Conservation (phyloP, 2,797 vertebrate species). For the Enteromius trimaculatus region DNA sequence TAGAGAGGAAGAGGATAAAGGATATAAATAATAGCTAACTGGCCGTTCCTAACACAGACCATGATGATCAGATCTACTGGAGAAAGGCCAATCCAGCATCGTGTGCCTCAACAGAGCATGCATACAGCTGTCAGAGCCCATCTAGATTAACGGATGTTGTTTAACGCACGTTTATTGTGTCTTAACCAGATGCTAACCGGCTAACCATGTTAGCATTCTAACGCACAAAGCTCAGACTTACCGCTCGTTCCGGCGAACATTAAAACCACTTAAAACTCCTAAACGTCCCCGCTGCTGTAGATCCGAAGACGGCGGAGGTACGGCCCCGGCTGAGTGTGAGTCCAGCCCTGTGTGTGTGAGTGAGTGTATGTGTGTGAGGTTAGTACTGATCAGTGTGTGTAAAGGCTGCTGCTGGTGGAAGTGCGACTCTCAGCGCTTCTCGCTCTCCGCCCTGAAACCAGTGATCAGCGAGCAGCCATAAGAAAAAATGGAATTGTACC, state of each 20-base stretch:
- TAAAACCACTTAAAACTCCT: conserved; percentile 50
- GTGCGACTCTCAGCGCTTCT: conserved; percentile 58
- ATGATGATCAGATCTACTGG: not conserved
- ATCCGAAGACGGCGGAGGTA: not conserved
- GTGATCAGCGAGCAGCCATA: conserved; percentile 49
- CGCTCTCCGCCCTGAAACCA: conserved; percentile 54
- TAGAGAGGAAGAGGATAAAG: conserved; percentile 16
- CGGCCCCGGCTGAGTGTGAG: conserved; percentile 27
- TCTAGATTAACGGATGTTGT: not conserved
- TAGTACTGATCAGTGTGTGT: conserved; percentile 31
- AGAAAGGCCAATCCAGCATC: not conserved
- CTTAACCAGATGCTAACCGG: conserved; percentile 39
- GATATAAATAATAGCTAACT: conserved; percentile 25
- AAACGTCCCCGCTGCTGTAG: not conserved
- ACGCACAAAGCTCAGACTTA: conserved; percentile 58
- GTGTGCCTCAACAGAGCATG: not conserved
- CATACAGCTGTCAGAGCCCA: not conserved
- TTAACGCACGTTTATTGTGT: conserved; percentile 43
- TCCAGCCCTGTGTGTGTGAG: conserved; percentile 10
- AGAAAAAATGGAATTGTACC: too few relatives aligned
- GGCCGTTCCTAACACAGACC: not conserved
- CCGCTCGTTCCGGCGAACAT: conserved; percentile 67
- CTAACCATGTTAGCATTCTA: conserved; percentile 41
- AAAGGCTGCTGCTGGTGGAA: conserved; percentile 44
- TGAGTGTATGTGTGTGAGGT: not conserved